Evolutionary conservation across 2,888 invertebrate species (phyloP), one percentile per base, ranked within the genome.

Genomic region (Synergus umbraculus): DNA sequence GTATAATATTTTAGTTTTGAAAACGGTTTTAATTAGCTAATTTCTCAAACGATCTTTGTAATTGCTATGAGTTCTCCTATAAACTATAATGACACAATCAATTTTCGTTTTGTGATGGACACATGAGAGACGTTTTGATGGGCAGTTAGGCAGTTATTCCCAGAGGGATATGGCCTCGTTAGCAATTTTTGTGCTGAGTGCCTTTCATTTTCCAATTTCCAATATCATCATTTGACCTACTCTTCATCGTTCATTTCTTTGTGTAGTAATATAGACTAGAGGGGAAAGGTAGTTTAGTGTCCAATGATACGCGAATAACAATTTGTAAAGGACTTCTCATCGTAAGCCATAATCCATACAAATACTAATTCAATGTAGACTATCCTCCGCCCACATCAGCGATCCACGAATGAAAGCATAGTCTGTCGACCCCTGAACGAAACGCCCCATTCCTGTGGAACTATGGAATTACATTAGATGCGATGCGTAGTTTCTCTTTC

Each of bases 311-410:
- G 73, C 54, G 73, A 73, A 73, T 69, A 69, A 67, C 12, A 67
- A 29, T 29, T 49, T 69, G 49, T 73, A 73, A 73, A 37, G 54
- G 49, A 54, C 49, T 69, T 49, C 37, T 29, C 44, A 46, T 73
- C 29, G 54, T 41, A 54, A 54, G n/a, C 73, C 54, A 54, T 37
- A 49, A 37, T 73, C 22, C 15, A 43, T 44, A 49, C 49, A 10
- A 15, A n/a, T 67, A 54, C 73, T 73, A 73, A 73, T 73, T 73
- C 73, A 49, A 73, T 73, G 73, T 73, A 73, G 37, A 73, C 37
- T 73, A 73, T 54, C 73, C 73, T 54, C 73, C 73, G 73, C 73
- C 73, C 73, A 73, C 73, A 73, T 37, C 37, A 54, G 73, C 49
- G 10, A 54, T 29, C 73, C 37, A 73, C 73, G 73, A 73, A 73